These are phyloP conservation scores for Chaetura pelagica DNA, from an alignment of 2,113 vertebrate genomes.

Conservation along the genomic window DNA sequence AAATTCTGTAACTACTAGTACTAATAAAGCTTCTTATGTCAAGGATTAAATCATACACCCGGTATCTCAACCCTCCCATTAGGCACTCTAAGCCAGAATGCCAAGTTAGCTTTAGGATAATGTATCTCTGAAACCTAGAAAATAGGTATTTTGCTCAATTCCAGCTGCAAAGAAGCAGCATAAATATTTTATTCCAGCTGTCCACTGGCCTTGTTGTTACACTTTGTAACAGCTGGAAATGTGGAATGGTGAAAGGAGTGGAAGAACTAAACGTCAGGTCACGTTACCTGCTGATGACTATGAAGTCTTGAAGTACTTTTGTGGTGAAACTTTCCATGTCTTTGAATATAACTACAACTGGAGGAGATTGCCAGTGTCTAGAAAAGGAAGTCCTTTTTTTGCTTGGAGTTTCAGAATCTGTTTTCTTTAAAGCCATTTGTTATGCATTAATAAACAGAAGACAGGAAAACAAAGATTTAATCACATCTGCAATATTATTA, in stretches of 20 bases:
- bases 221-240: background rate
- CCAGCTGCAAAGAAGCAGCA: background rate
- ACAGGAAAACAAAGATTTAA: slow-evolving; percentile 15
- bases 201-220: background rate
- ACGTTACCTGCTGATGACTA: slow-evolving; percentile 90
- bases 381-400: slow-evolving; percentile 64
- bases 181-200: background rate
- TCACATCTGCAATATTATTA: background rate
- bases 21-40: background rate
- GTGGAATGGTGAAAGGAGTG: background rate
- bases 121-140: background rate
- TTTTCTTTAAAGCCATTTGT: slow-evolving; percentile 61
- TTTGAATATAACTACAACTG: slow-evolving; percentile 91
- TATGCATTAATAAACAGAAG: background rate
- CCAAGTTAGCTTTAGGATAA: background rate
- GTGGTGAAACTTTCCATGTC: slow-evolving; percentile 93
- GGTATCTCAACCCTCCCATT: background rate
- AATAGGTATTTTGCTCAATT: background rate
- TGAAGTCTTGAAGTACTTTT: slow-evolving; percentile 92
- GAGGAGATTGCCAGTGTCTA: slow-evolving; percentile 78
- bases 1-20: background rate
- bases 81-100: background rate
- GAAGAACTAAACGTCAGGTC: background rate
- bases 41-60: background rate
- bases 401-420: slow-evolving; percentile 36